Conservation (phyloP, 2,113 vertebrate genomes). For the Corvus moneduloides region DNA sequence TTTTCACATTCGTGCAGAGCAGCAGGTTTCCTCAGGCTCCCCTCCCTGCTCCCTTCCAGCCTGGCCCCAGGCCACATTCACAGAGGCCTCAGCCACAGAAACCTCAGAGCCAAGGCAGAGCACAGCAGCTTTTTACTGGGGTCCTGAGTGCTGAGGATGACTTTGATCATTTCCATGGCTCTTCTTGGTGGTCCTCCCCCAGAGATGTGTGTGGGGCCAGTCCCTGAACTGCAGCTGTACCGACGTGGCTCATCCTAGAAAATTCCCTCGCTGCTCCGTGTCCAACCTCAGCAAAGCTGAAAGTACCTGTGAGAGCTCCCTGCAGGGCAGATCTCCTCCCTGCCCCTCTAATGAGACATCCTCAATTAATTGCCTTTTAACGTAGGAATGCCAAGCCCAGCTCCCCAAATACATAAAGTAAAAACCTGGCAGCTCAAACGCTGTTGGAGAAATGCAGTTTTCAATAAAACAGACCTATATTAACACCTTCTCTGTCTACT, state of each 20-base stretch:
- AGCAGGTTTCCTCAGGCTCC: background rate
- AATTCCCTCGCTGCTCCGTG: background rate
- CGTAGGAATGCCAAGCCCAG: background rate
- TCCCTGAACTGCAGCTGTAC: background rate
- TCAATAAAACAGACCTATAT: background rate
- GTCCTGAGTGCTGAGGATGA: fast-evolving
- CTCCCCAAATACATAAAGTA: background rate
- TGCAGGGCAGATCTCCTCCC: background rate
- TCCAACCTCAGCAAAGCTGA: background rate
- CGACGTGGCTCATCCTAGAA: fast-evolving
- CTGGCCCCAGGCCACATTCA: background rate
- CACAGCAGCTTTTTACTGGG: background rate
- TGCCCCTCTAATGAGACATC: background rate
- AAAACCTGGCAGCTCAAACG: background rate
- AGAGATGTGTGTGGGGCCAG: fast-evolving
- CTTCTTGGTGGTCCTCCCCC: background rate
- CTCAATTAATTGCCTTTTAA: background rate
- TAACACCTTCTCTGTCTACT: background rate
- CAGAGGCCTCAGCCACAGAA: background rate
- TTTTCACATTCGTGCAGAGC: background rate
- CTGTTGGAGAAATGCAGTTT: background rate
- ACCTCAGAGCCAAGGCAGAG: background rate
- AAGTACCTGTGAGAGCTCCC: background rate
- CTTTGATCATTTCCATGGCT: background rate
- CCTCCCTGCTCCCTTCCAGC: background rate